Percentiles rank a stretch among this genome's conserved stretches.
These are phyloP conservation scores for Phalloptychus januarius DNA, from an alignment of 2,797 vertebrate species.

Conservation along the genomic window DNA sequence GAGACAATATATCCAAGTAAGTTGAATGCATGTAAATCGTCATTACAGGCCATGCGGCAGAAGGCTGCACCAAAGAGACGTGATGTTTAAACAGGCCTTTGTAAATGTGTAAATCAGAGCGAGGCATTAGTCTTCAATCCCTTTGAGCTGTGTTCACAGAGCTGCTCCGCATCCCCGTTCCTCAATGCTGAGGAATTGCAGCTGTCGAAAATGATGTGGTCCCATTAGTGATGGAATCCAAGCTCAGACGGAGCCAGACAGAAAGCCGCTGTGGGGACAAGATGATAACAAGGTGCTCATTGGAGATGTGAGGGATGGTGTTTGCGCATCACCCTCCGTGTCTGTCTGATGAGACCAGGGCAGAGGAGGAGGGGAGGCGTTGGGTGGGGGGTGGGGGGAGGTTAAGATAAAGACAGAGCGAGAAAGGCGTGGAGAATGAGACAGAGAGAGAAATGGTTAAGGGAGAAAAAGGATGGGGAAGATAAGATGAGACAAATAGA, in stretches of 20 bases:
- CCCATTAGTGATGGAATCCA: constrained; percentile 72
- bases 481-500: constrained; percentile 64
- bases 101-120: constrained; percentile 68
- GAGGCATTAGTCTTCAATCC: constrained; percentile 64
- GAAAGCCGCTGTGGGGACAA: constrained; percentile 66
- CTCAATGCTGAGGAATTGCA: constrained; percentile 69
- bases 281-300: constrained; percentile 80
- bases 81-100: constrained; percentile 43
- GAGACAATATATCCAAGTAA: not conserved
- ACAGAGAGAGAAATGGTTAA: constrained; percentile 28
- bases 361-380: constrained; percentile 32
- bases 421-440: constrained; percentile 23
- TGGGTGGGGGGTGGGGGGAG: constrained; percentile 54
- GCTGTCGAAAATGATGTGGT: constrained; percentile 69
- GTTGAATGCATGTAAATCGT: constrained; percentile 14
- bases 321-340: constrained; percentile 56
- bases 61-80: constrained; percentile 40
- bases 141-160: constrained; percentile 57
- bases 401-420: constrained; percentile 56
- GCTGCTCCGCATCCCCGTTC: constrained; percentile 60
- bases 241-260: constrained; percentile 65
- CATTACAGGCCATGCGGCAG: constrained; percentile 18
- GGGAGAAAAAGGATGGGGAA: constrained; percentile 38
- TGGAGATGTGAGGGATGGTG: constrained; percentile 73
- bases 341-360: constrained; percentile 58